Conservation (phyloP, 2,888 invertebrate genomes). For the Caenorhabditis parvicauda region DNA sequence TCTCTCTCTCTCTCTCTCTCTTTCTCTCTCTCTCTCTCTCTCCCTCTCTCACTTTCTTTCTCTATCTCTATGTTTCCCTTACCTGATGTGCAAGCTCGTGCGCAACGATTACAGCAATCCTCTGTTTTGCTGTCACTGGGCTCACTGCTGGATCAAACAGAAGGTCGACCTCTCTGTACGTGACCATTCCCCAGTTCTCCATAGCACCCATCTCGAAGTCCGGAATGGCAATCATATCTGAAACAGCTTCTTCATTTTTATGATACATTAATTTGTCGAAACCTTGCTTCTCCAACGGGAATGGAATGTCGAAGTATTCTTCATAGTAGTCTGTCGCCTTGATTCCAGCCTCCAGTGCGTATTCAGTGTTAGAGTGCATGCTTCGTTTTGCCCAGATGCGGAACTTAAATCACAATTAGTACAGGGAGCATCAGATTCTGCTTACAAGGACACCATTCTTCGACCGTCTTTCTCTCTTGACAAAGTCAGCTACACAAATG, state of each 20-base stretch:
- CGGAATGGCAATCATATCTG: constrained; percentile 81
- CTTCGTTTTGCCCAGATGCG: constrained; percentile 67
- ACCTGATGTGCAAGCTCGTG: constrained; percentile 93
- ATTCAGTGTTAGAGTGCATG: constrained; percentile 75
- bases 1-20: too few relatives aligned
- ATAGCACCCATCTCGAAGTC: constrained; percentile 88
- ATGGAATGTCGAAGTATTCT: constrained; percentile 80
- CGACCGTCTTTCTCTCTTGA: constrained; percentile 70
- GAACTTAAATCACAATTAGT: too few relatives aligned
- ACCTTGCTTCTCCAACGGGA: constrained; percentile 88
- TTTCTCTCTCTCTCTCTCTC: too few relatives aligned
- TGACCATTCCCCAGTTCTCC: constrained; percentile 92
- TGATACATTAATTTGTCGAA: too few relatives aligned
- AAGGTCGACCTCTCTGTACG: constrained; percentile 71
- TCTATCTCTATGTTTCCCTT: too few relatives aligned
- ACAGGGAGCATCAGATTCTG: too few relatives aligned
- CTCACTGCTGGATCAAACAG: constrained; percentile 76
- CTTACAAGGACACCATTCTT: constrained; percentile 73
- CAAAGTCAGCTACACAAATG: constrained; percentile 81
- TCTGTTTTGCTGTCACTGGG: constrained; percentile 76
- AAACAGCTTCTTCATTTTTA: too few relatives aligned
- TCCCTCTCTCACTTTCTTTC: too few relatives aligned
- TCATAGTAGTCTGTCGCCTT: constrained; percentile 68
- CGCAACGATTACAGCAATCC: constrained; percentile 79
- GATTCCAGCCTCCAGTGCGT: constrained; percentile 70